These are phyloP conservation scores for Tolypeutes matacus DNA, from an alignment of 2,797 vertebrate genomes.

Conservation along the genomic window DNA sequence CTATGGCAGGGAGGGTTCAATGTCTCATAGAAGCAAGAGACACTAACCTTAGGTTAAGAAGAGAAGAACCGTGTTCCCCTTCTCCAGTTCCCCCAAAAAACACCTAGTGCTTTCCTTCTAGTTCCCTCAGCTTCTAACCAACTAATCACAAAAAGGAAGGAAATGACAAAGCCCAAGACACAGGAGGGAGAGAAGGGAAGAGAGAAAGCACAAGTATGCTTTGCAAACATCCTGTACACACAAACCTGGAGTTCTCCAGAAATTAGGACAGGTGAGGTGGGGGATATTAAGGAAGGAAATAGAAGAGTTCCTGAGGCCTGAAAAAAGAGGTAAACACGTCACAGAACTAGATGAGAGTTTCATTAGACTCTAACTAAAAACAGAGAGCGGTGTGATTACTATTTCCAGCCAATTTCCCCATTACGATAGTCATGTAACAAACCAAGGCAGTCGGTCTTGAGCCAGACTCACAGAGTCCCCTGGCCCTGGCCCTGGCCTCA, in stretches of 20 bases:
- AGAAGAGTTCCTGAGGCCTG: constrained; percentile 89
- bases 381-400: constrained; percentile 86
- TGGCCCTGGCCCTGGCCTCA: constrained; percentile 89
- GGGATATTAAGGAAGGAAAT: constrained; percentile 73
- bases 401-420: constrained; percentile 90
- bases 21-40: constrained; percentile 52
- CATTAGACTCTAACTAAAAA: constrained; percentile 90
- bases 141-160: constrained; percentile 37
- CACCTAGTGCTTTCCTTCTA: constrained; percentile 56
- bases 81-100: constrained; percentile 4
- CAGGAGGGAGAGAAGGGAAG: neutral
- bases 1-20: constrained; percentile 3
- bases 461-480: constrained; percentile 89
- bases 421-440: constrained; percentile 90
- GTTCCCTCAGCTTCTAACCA: constrained; percentile 70
- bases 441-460: constrained; percentile 91
- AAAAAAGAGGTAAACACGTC: constrained; percentile 89
- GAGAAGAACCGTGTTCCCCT: neutral
- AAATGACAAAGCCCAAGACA: constrained; percentile 70
- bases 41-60: constrained; percentile 20
- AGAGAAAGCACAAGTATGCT: constrained; percentile 60
- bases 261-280: constrained; percentile 38
- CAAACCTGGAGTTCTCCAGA: constrained; percentile 75
- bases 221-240: constrained; percentile 47
- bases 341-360: constrained; percentile 89